phyloP scores from a whole-genome alignment of 2,797 vertebrate species.

The Sebastes iracundus region DNA sequence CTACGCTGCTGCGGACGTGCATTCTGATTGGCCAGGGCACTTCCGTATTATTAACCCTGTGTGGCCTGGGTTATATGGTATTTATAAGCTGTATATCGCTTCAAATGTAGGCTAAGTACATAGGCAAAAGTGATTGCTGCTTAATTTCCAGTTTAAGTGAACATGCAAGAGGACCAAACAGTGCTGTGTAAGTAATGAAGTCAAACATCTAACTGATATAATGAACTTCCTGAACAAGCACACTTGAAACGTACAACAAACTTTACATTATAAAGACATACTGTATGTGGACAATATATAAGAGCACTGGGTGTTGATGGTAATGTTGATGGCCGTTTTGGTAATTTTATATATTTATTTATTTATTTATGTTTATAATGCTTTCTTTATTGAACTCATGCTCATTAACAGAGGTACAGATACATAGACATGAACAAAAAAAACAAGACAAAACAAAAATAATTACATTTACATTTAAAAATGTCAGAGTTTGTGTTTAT shows the following conservation, averaged over 20 bases:
- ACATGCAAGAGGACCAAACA: not conserved
- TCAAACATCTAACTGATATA: not conserved
- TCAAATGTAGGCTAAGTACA: not conserved
- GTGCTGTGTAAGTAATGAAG: not conserved
- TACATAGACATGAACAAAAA: too few species aligned
- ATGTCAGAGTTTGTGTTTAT: too few species aligned
- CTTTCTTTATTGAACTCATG: too few species aligned
- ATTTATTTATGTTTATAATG: too few species aligned
- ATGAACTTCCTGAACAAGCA: not conserved
- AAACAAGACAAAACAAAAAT: too few species aligned
- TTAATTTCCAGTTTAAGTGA: not conserved
- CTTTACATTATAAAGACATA: not conserved
- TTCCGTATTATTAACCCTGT: not conserved
- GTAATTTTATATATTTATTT: too few species aligned
- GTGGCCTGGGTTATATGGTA: too few species aligned
- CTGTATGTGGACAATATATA: not conserved
- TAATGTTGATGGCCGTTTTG: not conserved
- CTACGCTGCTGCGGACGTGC: not conserved
- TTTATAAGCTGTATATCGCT: not conserved
- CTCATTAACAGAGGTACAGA: too few species aligned
- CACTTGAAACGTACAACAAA: not conserved
- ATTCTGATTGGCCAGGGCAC: not conserved
- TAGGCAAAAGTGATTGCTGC: not conserved
- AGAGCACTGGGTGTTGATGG: not conserved
- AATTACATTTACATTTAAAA: too few species aligned